Conservation (phyloP, 1,140 invertebrate genomes). For the Melitaea cinxia region DNA sequence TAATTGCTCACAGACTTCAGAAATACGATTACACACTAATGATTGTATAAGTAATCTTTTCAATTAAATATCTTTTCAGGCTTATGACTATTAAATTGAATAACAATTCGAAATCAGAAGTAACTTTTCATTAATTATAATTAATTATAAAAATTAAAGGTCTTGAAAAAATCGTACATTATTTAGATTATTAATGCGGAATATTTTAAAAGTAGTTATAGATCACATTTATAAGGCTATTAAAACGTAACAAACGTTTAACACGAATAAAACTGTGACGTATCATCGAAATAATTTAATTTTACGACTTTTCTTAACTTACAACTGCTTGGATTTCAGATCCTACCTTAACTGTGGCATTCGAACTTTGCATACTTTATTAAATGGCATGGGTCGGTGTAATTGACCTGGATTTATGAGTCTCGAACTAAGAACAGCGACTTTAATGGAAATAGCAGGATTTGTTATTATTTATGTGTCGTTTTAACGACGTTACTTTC, state of each 20-base stretch:
- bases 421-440: slow-evolving; percentile 7
- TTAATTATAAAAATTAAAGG: no score
- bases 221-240: not conserved
- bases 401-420: slow-evolving; percentile 20
- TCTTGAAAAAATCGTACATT: no score
- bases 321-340: slow-evolving; percentile 5
- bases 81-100: no score
- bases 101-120: no score
- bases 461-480: slow-evolving; percentile 5
- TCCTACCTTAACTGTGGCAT: slow-evolving; percentile 16
- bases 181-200: no score
- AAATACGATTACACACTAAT: no score
- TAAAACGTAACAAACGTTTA: not conserved
- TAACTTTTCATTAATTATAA: no score
- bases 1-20: no score
- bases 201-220: no score
- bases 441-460: not conserved
- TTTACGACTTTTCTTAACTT: slow-evolving; percentile 17
- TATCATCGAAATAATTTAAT: slow-evolving; percentile 9
- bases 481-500: not conserved
- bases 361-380: slow-evolving; percentile 24
- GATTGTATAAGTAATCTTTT: no score
- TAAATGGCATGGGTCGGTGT: slow-evolving; percentile 18
- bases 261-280: slow-evolving; percentile 2
- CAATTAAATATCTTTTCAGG: no score